phyloP scores from a whole-genome alignment of 1,140 invertebrate species.

The Prorops nasuta region DNA sequence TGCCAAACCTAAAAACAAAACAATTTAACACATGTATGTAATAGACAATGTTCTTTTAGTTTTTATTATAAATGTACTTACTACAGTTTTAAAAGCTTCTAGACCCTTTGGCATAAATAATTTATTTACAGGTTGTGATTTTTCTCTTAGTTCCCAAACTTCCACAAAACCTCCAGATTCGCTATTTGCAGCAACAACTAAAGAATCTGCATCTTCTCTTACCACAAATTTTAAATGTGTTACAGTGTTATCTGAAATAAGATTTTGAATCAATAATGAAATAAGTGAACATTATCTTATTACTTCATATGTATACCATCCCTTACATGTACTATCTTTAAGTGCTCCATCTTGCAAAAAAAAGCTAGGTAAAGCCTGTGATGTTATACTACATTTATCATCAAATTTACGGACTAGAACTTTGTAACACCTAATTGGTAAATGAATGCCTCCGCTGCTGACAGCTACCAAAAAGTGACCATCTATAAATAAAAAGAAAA shows the following conservation, averaged over 20 bases:
- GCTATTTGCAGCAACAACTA: constrained; percentile 70
- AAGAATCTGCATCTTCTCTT: constrained; percentile 77
- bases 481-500: constrained; percentile 54
- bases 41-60: constrained; percentile 1
- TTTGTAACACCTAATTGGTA: constrained; percentile 74
- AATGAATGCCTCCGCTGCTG: constrained; percentile 65
- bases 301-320: not conserved
- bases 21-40: constrained; percentile 8
- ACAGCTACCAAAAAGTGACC: constrained; percentile 80
- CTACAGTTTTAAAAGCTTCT: constrained; percentile 69
- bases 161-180: constrained; percentile 70
- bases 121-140: constrained; percentile 75
- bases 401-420: constrained; percentile 64
- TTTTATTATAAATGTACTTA: constrained; percentile 52
- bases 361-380: constrained; percentile 78
- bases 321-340: constrained; percentile 51
- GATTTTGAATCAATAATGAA: too few relatives aligned
- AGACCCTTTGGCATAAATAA: constrained; percentile 61
- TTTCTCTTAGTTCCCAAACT: constrained; percentile 83
- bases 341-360: constrained; percentile 67
- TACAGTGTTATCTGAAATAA: constrained; percentile 53
- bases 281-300: too few relatives aligned
- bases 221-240: constrained; percentile 79
- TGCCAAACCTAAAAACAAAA: constrained; percentile 61
- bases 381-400: constrained; percentile 63